These are phyloP conservation scores for Yponomeuta malinellus DNA, from an alignment of 2,888 invertebrate species.

Conservation along the genomic window DNA sequence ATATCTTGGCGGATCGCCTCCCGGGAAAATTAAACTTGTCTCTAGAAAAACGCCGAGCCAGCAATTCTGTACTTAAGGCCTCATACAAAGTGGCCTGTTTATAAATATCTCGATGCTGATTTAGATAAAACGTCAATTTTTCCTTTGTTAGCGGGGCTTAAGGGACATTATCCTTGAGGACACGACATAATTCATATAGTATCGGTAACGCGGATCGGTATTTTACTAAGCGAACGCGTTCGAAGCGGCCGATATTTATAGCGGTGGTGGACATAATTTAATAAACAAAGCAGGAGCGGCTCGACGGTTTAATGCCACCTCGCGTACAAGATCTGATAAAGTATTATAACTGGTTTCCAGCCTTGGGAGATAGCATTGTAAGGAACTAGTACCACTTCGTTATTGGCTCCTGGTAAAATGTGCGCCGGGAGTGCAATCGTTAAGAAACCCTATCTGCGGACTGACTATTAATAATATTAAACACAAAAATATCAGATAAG, in stretches of 20 bases:
- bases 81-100: constrained; percentile 9
- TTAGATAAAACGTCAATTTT: constrained; percentile 47
- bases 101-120: constrained; percentile 25
- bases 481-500: constrained; percentile 56
- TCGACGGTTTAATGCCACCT: constrained; percentile 69
- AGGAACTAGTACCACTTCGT: constrained; percentile 65
- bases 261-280: constrained; percentile 71
- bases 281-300: constrained; percentile 71
- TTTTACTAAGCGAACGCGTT: constrained; percentile 71
- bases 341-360: constrained; percentile 68
- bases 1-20: constrained; percentile 27
- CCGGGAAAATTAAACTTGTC: constrained; percentile 18
- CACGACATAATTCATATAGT: constrained; percentile 64
- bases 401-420: constrained; percentile 64
- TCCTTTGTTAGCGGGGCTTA: constrained; percentile 44
- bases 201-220: constrained; percentile 64
- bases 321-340: constrained; percentile 70
- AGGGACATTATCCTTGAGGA: constrained; percentile 56
- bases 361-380: constrained; percentile 70
- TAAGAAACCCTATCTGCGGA: constrained; percentile 56
- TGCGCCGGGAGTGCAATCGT: constrained; percentile 46
- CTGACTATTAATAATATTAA: constrained; percentile 63
- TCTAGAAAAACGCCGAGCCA: constrained; percentile 7
- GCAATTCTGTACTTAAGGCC: constrained; percentile 17
- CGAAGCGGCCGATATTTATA: constrained; percentile 57